These are phyloP conservation scores for Caenorhabditis angaria DNA, from an alignment of 2,888 invertebrate species.

Conservation along the genomic window DNA sequence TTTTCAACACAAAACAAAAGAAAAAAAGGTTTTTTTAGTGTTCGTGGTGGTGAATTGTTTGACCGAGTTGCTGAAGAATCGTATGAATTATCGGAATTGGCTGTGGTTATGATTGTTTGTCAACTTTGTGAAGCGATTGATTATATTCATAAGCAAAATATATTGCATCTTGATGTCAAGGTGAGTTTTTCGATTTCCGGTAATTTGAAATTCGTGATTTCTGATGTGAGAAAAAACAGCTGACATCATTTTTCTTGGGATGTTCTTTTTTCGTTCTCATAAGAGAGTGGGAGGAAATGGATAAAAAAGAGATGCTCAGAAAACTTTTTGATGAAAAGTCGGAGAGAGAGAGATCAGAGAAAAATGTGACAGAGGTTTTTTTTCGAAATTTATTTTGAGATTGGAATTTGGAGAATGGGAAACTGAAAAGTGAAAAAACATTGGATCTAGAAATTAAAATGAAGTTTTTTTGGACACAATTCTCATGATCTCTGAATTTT, in stretches of 20 bases:
- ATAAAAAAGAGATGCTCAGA: neutral
- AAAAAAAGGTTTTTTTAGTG: constrained; percentile 78
- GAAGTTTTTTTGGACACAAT: neutral
- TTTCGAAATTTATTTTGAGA: neutral
- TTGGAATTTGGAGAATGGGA: too few relatives aligned
- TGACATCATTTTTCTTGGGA: constrained; percentile 35
- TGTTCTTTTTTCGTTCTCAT: neutral
- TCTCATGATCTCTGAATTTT: too few relatives aligned
- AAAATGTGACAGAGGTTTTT: constrained; percentile 8
- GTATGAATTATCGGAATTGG: constrained; percentile 91
- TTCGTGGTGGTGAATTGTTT: constrained; percentile 96
- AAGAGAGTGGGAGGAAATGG: neutral
- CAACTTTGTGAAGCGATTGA: constrained; percentile 93
- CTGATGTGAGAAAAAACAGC: constrained; percentile 23
- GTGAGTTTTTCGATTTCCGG: too few relatives aligned
- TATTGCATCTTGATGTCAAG: constrained; percentile 96
- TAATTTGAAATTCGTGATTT: neutral
- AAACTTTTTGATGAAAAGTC: constrained; percentile 18
- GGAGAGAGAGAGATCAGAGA: constrained; percentile 18
- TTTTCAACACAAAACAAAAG: neutral
- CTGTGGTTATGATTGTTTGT: constrained; percentile 93
- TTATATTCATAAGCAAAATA: constrained; percentile 93
- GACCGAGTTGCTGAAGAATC: constrained; percentile 98
- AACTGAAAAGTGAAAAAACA: too few relatives aligned
- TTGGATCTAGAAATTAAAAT: neutral